Conservation (phyloP, 2,797 vertebrate species). For the Petrocephalus sullivani region DNA sequence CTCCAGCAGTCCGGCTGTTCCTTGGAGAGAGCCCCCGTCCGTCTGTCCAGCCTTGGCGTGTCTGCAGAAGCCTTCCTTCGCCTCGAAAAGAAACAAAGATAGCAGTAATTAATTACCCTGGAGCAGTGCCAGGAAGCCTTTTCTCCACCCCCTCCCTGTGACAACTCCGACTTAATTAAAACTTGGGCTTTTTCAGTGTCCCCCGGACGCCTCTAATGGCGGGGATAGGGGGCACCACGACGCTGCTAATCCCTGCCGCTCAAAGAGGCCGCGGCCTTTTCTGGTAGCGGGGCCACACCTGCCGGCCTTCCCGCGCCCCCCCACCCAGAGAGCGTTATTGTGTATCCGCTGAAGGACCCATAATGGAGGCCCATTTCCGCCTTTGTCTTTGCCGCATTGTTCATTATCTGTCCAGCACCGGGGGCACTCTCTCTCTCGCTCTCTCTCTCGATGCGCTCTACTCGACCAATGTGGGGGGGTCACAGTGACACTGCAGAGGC, state of each 20-base stretch:
- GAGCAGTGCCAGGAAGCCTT: constrained; percentile 79
- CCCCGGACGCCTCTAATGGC: constrained; percentile 44
- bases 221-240: background rate
- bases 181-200: constrained; percentile 78
- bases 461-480: background rate
- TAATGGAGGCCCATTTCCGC: background rate
- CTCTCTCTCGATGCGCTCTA: background rate
- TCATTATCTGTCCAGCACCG: background rate
- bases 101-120: constrained; percentile 81
- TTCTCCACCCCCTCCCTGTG: constrained; percentile 73
- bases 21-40: constrained; percentile 34
- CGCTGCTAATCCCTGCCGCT: background rate
- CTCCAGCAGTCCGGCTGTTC: background rate
- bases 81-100: constrained; percentile 78
- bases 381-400: constrained; percentile 6
- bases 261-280: background rate
- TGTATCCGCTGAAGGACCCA: background rate
- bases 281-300: background rate
- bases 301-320: background rate
- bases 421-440: background rate
- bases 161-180: constrained; percentile 85
- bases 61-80: constrained; percentile 61
- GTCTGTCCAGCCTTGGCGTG: constrained; percentile 62
- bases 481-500: background rate
- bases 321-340: background rate